phyloP scores from a whole-genome alignment of 2,888 invertebrate species.

The Nudaria mundana region DNA sequence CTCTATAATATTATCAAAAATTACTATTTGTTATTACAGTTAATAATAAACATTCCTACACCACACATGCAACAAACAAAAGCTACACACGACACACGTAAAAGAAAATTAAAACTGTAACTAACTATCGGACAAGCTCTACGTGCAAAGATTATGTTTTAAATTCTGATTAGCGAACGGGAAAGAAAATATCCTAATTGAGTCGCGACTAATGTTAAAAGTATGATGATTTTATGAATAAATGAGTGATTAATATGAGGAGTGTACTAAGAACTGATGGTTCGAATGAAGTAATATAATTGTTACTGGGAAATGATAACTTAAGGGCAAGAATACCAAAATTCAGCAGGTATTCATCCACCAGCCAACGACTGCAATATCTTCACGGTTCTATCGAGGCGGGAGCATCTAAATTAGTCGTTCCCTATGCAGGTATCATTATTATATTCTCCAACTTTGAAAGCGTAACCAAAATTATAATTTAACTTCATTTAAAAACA shows the following conservation, averaged over 20 bases:
- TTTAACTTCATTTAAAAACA: slow-evolving; percentile 51
- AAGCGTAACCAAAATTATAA: slow-evolving; percentile 63
- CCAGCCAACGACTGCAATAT: slow-evolving; percentile 62
- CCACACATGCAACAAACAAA: slow-evolving; percentile 65
- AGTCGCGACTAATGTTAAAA: slow-evolving; percentile 47
- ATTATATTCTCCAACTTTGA: slow-evolving; percentile 48
- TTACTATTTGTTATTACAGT: slow-evolving; percentile 27
- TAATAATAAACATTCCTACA: slow-evolving; percentile 44
- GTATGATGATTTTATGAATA: slow-evolving; percentile 50
- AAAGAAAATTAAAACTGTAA: slow-evolving; percentile 38
- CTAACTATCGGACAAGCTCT: slow-evolving; percentile 61
- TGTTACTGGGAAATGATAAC: slow-evolving; percentile 46
- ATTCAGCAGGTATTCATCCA: slow-evolving; percentile 61
- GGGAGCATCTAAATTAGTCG: slow-evolving; percentile 69
- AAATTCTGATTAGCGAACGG: slow-evolving; percentile 40
- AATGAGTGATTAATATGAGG: slow-evolving; percentile 47
- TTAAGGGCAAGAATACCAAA: slow-evolving; percentile 62
- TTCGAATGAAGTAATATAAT: slow-evolving; percentile 28
- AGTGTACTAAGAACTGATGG: slow-evolving; percentile 46
- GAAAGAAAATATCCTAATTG: slow-evolving; percentile 43
- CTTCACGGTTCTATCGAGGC: slow-evolving; percentile 72
- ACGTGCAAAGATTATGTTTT: slow-evolving; percentile 47
- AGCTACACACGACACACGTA: slow-evolving; percentile 47
- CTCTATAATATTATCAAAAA: slow-evolving; percentile 33
- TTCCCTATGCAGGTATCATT: slow-evolving; percentile 65